Percentiles rank a stretch among this genome's conserved stretches.
phyloP scores from a whole-genome alignment of 2,797 vertebrate species.

The Poeciliopsis infans region DNA sequence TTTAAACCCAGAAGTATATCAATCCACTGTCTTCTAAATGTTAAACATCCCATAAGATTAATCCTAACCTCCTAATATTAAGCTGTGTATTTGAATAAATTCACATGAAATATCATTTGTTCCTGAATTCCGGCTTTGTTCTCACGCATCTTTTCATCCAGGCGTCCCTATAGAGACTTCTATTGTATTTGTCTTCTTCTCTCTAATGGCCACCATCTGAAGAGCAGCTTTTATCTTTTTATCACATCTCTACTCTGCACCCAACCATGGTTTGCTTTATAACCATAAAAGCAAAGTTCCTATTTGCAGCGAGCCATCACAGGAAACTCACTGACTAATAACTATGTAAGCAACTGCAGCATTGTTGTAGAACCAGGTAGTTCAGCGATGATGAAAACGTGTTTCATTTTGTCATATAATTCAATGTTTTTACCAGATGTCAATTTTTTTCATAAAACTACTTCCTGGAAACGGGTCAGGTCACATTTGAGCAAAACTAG shows the following conservation, averaged over 20 bases:
- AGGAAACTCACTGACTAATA: background rate
- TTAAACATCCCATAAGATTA: background rate
- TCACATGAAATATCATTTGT: conserved; percentile 1
- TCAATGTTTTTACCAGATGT: background rate
- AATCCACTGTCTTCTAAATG: conserved; percentile 4
- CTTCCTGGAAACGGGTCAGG: conserved; percentile 6
- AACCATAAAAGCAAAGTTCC: conserved; percentile 1
- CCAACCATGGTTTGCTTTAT: too few species aligned
- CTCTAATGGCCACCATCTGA: conserved; percentile 13
- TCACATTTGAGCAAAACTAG: conserved; percentile 12
- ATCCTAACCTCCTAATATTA: conserved; percentile 4
- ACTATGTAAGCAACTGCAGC: background rate
- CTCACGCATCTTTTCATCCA: conserved; percentile 17
- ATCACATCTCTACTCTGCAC: conserved; percentile 16
- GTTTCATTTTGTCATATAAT: background rate
- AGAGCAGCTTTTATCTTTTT: conserved; percentile 12
- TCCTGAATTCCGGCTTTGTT: conserved; percentile 12
- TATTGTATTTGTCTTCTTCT: background rate
- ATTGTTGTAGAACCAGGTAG: background rate
- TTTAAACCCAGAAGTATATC: background rate
- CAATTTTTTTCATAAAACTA: conserved; percentile 14
- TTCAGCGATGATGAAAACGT: background rate
- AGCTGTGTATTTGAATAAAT: conserved; percentile 14
- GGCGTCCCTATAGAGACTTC: background rate
- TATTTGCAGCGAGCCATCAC: background rate